Evolutionary conservation across 2,797 vertebrate species (phyloP), one percentile per base, ranked within the genome.

Genomic region (Rhynchotus rufescens): DNA sequence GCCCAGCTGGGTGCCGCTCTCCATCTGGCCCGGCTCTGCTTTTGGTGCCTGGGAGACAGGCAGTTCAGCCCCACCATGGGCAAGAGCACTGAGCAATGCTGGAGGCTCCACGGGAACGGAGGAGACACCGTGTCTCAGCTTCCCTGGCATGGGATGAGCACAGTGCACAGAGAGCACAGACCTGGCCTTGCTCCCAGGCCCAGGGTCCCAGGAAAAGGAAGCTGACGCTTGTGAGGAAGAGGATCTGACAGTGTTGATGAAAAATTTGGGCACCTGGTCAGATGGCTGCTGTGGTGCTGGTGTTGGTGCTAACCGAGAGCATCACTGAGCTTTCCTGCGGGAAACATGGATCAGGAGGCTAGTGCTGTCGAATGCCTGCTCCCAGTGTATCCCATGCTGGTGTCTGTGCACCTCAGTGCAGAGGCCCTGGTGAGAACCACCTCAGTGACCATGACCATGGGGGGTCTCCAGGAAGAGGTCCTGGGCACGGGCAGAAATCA

Each of bases 401-500:
- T 51, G 49, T 36, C 30, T 2, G 6, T 23, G 34, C 20, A 21
- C 11, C 1, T 10, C 36, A n/a, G 5, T 17, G 23, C 28, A 76
- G 26, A 15, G 38, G 21, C 32, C 30, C 6, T 1, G 4, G 57
- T 59, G n/a, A 83, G 82, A 80, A 26, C 11, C 45, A 60, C 52
- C 1, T 3, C 28, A 44, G 52, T 88, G 80, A 69, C 44, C 0
- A 0, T 32, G 73, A 88, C 57, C 30, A n/a, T 80, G 62, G 25
- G 34, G 25, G 26, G 38, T 92, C 79, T 67, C 62, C 49, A 30
- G n/a, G n/a, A 75, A 56, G 62, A 73, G 20, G 4, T 75, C 8
- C 59, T 69, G 69, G 69, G 69, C 66, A 19, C 12, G 49, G 61
- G 76, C 57, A 88, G 83, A 84, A 92, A 86, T 87, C 80, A 89